These are phyloP conservation scores for Nomada ferruginata DNA, from an alignment of 2,888 invertebrate genomes.

Conservation along the genomic window DNA sequence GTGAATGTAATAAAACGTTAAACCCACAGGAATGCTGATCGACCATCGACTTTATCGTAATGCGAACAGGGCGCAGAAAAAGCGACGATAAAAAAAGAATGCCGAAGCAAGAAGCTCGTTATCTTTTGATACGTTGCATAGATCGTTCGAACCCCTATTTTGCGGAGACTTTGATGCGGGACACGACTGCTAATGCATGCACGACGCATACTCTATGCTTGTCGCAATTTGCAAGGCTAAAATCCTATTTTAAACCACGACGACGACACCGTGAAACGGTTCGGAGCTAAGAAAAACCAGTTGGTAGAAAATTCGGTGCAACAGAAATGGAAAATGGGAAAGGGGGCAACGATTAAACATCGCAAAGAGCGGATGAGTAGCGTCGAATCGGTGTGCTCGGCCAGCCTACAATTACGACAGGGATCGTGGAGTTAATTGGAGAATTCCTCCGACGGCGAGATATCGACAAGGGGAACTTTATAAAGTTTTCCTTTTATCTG, in stretches of 20 bases:
- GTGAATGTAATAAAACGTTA: no score
- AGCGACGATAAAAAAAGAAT: no score
- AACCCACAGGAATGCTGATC: no score
- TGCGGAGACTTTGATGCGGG: slow-evolving; percentile 36
- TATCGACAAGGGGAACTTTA: slow-evolving; percentile 62
- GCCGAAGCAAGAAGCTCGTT: neutral
- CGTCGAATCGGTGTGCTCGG: slow-evolving; percentile 55
- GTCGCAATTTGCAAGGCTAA: slow-evolving; percentile 34
- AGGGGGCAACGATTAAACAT: slow-evolving; percentile 63
- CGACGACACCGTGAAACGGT: neutral
- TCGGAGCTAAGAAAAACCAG: neutral
- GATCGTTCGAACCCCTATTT: neutral
- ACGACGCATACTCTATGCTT: neutral
- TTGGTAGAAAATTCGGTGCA: neutral
- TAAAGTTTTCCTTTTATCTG: slow-evolving; percentile 64
- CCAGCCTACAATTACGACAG: slow-evolving; percentile 64
- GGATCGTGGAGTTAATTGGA: slow-evolving; percentile 66
- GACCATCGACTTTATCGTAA: neutral
- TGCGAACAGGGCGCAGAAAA: neutral
- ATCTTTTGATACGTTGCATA: neutral
- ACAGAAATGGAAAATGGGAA: slow-evolving; percentile 10
- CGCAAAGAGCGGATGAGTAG: slow-evolving; percentile 25
- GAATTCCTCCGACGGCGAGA: slow-evolving; percentile 53
- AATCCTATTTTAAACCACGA: slow-evolving; percentile 26
- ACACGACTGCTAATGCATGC: slow-evolving; percentile 26